Base-by-base conservation (phyloP, 2,797 vertebrate species). In the Thaleichthys pacificus region DNA sequence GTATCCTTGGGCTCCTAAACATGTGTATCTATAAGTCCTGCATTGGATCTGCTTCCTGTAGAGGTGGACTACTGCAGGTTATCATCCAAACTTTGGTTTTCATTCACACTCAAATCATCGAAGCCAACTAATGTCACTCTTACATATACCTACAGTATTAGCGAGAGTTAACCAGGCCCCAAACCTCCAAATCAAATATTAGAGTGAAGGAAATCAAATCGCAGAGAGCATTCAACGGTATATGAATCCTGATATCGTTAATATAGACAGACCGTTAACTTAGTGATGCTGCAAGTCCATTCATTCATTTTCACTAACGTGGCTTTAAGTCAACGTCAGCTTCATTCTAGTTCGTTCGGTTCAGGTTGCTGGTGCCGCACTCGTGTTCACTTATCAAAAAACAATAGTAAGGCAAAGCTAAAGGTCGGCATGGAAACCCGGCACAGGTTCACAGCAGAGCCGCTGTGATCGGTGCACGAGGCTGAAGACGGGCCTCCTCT, bases 281-380 rank as follows among this genome's bases (percentile, higher is more conserved):
- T 4, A 47, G 22, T 57, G 19, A 12, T 21, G 26, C n/a, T 58
- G 17, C 11, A 7, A 14, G 12, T 69, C 69, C 72, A 66, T 75
- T 68, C 75, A 73, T 73, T 77, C 89, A 85, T 74, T 88, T 71
- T 83, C 19, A 54, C 76, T 90, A 88, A 91, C 89, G 87, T 89
- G 81, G 87, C 84, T 42, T 2, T 0, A 42, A 42, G 77, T 72
- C 81, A 85, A 90, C 79, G 47, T 84, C 82, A 68, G 89, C 89
- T 91, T 92, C 90, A 92, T 92, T 93, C 91, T 89, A 88, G 15
- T 80, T 89, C 84, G 84, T 85, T 89, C 82, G 87, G 85, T 85
- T 89, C 82, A 88, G 84, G 85, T 88, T 93, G 92, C 91, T 93
- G 92, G 92, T 92, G 91, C 87, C 88, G 88, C 89, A 87, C 84